phyloP scores from a whole-genome alignment of 2,113 vertebrate species.

The Nannospalax galili region DNA sequence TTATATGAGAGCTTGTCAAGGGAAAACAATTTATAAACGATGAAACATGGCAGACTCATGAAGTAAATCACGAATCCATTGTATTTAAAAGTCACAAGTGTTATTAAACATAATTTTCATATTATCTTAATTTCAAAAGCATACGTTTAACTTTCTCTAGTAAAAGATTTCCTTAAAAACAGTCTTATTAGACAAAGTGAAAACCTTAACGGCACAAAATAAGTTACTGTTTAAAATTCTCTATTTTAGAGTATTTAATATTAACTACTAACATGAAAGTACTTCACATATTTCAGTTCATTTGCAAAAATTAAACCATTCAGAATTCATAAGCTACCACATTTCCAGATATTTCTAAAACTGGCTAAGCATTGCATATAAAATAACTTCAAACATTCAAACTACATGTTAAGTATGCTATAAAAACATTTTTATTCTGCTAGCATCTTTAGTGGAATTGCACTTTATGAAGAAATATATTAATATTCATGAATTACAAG shows the following conservation, averaged over 20 bases:
- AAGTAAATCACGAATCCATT: neutral
- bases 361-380: neutral
- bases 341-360: neutral
- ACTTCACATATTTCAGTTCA: neutral
- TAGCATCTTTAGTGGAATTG: neutral
- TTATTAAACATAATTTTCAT: neutral
- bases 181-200: neutral
- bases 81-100: neutral
- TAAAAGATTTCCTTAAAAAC: constrained; percentile 32
- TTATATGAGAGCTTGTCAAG: neutral
- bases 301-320: neutral
- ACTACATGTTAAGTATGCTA: neutral
- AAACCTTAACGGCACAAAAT: neutral
- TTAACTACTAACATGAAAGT: neutral
- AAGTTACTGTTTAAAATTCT: neutral
- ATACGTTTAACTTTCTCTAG: neutral
- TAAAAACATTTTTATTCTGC: neutral
- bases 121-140: neutral
- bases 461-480: neutral
- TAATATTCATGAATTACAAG: neutral
- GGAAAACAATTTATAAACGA: neutral
- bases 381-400: neutral
- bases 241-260: neutral
- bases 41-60: neutral
- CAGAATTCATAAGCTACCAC: neutral